Evolutionary conservation across 2,888 invertebrate species (phyloP).

Genomic region (Stenichneumon culpator): DNA sequence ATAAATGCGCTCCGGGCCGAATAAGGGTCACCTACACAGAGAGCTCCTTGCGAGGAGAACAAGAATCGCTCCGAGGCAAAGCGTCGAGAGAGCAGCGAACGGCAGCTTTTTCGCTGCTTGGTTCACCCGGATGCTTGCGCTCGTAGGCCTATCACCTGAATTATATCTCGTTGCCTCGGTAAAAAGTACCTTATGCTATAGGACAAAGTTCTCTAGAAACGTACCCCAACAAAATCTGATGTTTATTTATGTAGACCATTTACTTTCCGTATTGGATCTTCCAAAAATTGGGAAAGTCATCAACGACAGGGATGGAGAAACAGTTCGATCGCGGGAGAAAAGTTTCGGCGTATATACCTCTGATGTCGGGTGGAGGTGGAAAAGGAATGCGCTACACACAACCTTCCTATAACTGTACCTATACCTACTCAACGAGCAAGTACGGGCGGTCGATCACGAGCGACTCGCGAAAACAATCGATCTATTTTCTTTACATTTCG

Average conservation of each 20-base stretch:
- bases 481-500: slow-evolving; percentile 17
- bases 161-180: not conserved
- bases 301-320: not conserved
- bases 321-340: not conserved
- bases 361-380: slow-evolving; percentile 1
- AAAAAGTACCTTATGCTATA: not conserved
- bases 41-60: slow-evolving; percentile 7
- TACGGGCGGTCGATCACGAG: slow-evolving; percentile 5
- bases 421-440: not conserved
- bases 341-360: not conserved
- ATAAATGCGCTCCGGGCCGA: slow-evolving; percentile 34
- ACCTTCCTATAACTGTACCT: not conserved
- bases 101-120: not conserved
- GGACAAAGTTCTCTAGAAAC: not conserved
- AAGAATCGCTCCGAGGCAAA: slow-evolving; percentile 31
- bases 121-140: slow-evolving; percentile 2
- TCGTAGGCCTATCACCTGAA: not conserved
- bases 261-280: not conserved
- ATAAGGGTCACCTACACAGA: slow-evolving; percentile 8
- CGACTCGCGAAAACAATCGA: slow-evolving; percentile 21
- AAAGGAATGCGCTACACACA: not conserved
- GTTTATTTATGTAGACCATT: no score
- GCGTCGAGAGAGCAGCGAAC: slow-evolving; percentile 10
- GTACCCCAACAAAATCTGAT: not conserved
- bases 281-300: slow-evolving; percentile 1